Evolutionary conservation across 1,140 invertebrate genomes (phyloP), one percentile per base, ranked within the genome.

Genomic region (Microplitis demolitor): DNA sequence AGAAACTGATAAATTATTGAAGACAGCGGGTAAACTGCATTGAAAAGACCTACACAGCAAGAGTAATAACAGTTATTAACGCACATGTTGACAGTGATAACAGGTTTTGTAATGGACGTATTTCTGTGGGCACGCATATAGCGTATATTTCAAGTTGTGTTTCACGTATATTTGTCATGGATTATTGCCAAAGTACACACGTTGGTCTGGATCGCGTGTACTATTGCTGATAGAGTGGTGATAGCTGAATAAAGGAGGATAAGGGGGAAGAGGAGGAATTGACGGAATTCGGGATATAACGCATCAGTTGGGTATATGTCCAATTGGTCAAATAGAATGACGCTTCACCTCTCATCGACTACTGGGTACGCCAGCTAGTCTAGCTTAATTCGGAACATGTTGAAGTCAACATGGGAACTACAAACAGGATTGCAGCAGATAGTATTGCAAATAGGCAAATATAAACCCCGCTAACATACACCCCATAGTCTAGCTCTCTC

Each of bases 21-120:
- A 58, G 69, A 62, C 39, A 68, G 70, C 24, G 24, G 45, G 45
- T 11, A 51, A 51, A 51, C 24, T 24, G 24, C 66, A 66, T 71
- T 74, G 76, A 54, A 72, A 62, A 58, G 34, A 73, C 63, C 60
- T 64, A 68, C 45, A 74, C 69, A 76, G 71, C 66, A 71, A 69
- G 71, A 73, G 62, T 79, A 78, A 81, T 81, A 81, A 80, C 78
- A 60, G 78, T 81, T 79, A 81, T 80, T 81, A 81, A 35, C 16
- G 67, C 62, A 34, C 33, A 60, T 76, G 77, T 81, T 81, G 77
- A 81, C 77, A 79, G 72, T 77, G 67, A 76, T 80, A 79, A 78
- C 76, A 73, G 60, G 74, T 67, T 69, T 74, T 75, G 67, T 73
- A 77, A 78, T 69, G 53, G 71, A 74, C 61, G 69, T 39, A 53